Base-by-base conservation (phyloP, 2,888 invertebrate species). In the Chrysolina haemoptera region DNA sequence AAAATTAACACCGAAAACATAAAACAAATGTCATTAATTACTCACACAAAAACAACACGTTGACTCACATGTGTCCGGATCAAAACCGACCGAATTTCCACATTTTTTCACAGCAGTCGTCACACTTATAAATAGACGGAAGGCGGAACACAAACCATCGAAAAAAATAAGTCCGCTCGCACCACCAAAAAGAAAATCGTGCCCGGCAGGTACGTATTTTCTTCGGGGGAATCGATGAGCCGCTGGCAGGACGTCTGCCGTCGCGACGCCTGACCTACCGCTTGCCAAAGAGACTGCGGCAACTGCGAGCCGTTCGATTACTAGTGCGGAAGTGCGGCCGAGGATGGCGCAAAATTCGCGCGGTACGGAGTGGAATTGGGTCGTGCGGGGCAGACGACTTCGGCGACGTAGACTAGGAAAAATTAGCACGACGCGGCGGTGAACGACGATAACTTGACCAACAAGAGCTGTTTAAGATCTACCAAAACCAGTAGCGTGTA, bases 241-340 rank as follows among this genome's bases (percentile, higher is more conserved):
- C 62, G 18, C 65, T 62, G 62, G 35, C 62, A 40, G 71, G 64
- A 68, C 70, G 69, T 53, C 62, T 68, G 66, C 62, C 81, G 79
- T 80, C 78, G 75, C 73, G 82, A 79, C 82, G 83, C 82, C 83
- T 81, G 83, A 82, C 83, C 80, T 80, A 82, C 77, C 77, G 77
- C 73, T 78, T 78, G 79, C 82, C 78, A 82, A 80, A 77, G 35
- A 78, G 70, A 78, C 77, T 82, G 83, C 82, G 78, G 82, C 78
- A 79, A 75, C 74, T 73, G 53, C 71, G 35, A 40, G 71, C 71
- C 67, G 73, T 74, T 76, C 76, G 70, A 76, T 79, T 76, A 72
- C 20, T 76, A 75, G 59, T 59, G 59, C 74, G 67, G 69, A 62
- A 68, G 55, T 69, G 48, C 62, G 71, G 68, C 73, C 62, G 70